Base-by-base conservation (phyloP, 2,797 vertebrate species). In the Mormyrops attenuatus region DNA sequence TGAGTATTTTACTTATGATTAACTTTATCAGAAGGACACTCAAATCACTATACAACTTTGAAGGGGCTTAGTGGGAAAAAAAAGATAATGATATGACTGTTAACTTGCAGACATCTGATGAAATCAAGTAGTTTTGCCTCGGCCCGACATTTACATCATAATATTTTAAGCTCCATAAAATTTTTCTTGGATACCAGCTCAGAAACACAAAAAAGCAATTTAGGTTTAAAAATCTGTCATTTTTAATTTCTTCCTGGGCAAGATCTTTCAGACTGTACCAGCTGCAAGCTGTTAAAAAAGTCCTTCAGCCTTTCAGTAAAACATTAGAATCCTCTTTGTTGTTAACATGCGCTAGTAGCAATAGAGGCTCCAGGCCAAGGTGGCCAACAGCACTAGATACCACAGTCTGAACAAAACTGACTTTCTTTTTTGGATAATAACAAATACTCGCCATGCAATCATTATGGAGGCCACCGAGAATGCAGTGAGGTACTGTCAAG, bases 91-190 rank as follows among this genome's bases (percentile, higher is more conserved):
- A 50, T 73, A 49, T 47, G 44, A 34, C n/a, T 52, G 85, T 69
- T 89, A 38, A 63, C 73, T 89, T 47, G 41, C 38, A 11, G 22
- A 52, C 20, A 53, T 30, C n/a, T 52, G 15, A 69, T 50, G 26
- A 85, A 89, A 85, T 66, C 13, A 60, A 85, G 26, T 60, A 0
- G 30, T 49, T 86, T 63, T 9, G n/a, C 44, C 63, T 5, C 5
- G 5, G 52, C 47, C 53, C 9, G 34, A 22, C 41, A 26, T 85
- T 86, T 15, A 85, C 30, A 66, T 85, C 34, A 49, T 26, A 22
- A 41, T 77, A 69, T 89, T 89, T 69, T 41, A 57, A 87, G n/a
- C 30, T 77, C n/a, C 60, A 87, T 52, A 34, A 50, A 22, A 7
- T 69, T 52, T 41, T 66, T 85, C 6, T 60, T 82, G n/a, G 50